phyloP scores from a whole-genome alignment of 2,113 vertebrate species.

The Cygnus atratus region DNA sequence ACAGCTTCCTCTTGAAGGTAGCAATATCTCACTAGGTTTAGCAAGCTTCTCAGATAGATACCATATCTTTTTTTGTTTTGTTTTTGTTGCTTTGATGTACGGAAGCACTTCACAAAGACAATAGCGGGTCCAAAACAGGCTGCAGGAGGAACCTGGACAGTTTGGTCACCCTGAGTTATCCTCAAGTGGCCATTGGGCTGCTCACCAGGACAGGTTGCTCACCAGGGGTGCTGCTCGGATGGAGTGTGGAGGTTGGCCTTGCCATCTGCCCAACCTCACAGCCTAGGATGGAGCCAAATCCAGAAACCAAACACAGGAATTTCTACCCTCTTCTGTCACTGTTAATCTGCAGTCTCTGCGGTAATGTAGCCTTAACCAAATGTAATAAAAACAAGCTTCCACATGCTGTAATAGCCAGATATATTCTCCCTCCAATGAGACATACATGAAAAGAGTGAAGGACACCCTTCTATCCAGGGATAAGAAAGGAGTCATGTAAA shows the following conservation, averaged over 20 bases:
- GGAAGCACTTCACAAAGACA: neutral
- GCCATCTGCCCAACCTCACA: neutral
- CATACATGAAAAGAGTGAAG: neutral
- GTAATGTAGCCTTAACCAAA: neutral
- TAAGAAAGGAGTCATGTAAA: neutral
- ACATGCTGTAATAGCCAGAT: neutral
- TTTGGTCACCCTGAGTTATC: fast-evolving
- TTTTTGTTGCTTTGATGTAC: neutral
- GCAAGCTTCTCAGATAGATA: neutral
- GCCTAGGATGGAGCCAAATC: neutral
- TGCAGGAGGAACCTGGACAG: neutral
- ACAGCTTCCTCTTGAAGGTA: neutral
- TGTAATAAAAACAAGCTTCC: neutral
- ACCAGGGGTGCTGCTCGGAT: neutral
- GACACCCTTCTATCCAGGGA: neutral
- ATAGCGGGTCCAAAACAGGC: neutral
- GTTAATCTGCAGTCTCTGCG: neutral
- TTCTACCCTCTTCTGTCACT: neutral
- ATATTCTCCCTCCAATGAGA: neutral
- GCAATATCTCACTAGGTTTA: neutral
- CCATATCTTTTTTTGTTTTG: neutral
- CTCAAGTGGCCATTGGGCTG: fast-evolving
- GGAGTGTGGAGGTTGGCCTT: neutral
- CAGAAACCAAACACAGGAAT: neutral
- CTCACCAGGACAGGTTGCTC: fast-evolving